phyloP scores from a whole-genome alignment of 1,140 invertebrate species.

The Penaeus chinensis region DNA sequence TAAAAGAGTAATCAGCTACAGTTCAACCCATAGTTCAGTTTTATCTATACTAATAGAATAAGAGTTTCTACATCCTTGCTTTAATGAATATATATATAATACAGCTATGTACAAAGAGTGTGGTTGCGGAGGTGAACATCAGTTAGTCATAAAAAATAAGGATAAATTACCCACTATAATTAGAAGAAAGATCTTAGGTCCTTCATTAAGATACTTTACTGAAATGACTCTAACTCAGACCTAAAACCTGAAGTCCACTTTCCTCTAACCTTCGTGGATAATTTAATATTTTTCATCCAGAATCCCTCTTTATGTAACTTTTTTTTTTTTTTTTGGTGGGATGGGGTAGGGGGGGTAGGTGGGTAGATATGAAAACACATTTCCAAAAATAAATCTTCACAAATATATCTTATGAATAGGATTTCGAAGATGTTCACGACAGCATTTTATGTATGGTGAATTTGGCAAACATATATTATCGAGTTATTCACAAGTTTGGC shows the following conservation, averaged over 20 bases:
- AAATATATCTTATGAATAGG: not conserved
- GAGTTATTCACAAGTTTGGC: slow-evolving; percentile 17
- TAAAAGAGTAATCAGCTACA: slow-evolving; percentile 8
- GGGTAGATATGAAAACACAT: too few relatives aligned
- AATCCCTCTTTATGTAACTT: too few relatives aligned
- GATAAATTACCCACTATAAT: too few relatives aligned
- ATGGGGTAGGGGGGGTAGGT: too few relatives aligned
- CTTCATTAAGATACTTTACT: slow-evolving; percentile 8
- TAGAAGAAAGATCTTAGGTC: too few relatives aligned
- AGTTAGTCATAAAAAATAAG: not conserved
- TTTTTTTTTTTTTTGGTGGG: too few relatives aligned
- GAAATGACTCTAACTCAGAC: not conserved
- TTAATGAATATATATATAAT: slow-evolving; percentile 39
- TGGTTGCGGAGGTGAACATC: slow-evolving; percentile 15
- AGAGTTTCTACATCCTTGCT: slow-evolving; percentile 55
- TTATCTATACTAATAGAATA: slow-evolving; percentile 27
- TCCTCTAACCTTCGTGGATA: too few relatives aligned
- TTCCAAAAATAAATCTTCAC: too few relatives aligned
- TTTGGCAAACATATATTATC: slow-evolving; percentile 23
- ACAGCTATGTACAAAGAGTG: slow-evolving; percentile 49
- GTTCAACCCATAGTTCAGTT: slow-evolving; percentile 33
- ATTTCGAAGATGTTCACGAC: slow-evolving; percentile 5
- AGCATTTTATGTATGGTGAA: not conserved
- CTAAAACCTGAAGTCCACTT: not conserved
- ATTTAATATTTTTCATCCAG: too few relatives aligned